A percentile compares a stretch with the other conserved stretches of the same genome.
These are phyloP conservation scores for Dysidea cf. avara DNA, from an alignment of 37 sponge, comb jelly and placozoan genomes.

Conservation along the genomic window DNA sequence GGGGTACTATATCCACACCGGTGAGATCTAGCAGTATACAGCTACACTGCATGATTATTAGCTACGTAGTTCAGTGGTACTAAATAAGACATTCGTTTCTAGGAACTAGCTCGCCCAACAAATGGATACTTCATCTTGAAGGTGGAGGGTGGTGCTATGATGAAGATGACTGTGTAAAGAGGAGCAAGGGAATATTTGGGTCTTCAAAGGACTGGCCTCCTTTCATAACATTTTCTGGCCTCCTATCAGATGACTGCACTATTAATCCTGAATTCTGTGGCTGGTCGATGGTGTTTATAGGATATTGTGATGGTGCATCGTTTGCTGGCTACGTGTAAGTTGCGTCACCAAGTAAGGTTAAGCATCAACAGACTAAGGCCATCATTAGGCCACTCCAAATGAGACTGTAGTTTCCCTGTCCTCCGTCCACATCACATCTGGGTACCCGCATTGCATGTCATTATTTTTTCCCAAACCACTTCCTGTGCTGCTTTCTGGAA, in stretches of 20 bases:
- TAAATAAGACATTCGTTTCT: too few species aligned
- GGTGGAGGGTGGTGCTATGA: conserved; percentile 84
- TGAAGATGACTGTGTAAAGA: conserved; percentile 34
- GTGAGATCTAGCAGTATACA: too few species aligned
- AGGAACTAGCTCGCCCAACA: conserved; percentile 1
- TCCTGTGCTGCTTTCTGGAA: too few species aligned
- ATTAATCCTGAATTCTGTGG: conserved; percentile 71
- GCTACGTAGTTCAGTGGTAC: too few species aligned
- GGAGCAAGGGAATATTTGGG: conserved; percentile 69
- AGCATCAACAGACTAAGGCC: too few species aligned
- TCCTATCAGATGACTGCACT: conserved; percentile 45
- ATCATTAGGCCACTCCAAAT: too few species aligned
- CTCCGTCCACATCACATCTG: too few species aligned
- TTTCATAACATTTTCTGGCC: conserved; percentile 26
- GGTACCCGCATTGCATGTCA: too few species aligned
- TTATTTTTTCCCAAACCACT: too few species aligned
- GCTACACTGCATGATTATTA: too few species aligned
- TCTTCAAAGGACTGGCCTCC: conserved; percentile 61
- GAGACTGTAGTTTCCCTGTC: too few species aligned
- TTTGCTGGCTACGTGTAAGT: conserved; percentile 73
- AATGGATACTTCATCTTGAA: conserved; percentile 75
- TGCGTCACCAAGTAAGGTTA: too few species aligned
- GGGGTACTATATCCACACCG: conserved; percentile 52
- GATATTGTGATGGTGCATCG: conserved; percentile 87
- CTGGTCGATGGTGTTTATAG: conserved; percentile 73